A percentile compares a stretch with the other conserved stretches of the same genome.
Evolutionary conservation across 2,797 vertebrate genomes (phyloP).

Genomic region (Gorsachius magnificus): DNA sequence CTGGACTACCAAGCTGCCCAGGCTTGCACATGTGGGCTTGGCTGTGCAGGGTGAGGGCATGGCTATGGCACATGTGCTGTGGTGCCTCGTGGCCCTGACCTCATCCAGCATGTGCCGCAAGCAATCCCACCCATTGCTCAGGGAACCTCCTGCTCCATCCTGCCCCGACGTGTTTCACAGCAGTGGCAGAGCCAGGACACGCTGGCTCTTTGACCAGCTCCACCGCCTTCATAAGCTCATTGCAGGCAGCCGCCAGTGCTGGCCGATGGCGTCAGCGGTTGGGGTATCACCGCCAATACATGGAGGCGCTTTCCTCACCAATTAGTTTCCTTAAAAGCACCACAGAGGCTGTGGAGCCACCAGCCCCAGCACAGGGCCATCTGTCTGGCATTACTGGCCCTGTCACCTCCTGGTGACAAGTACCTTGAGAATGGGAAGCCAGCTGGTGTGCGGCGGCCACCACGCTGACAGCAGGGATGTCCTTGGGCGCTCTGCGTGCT

Average conservation of each 20-base stretch:
- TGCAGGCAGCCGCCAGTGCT: background rate
- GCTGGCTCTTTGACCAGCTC: background rate
- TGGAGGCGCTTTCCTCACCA: background rate
- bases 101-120: background rate
- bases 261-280: fast-evolving
- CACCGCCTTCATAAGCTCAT: fast-evolving
- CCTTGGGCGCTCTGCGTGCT: fast-evolving
- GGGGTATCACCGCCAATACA: background rate
- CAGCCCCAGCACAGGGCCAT: background rate
- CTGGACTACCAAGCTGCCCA: fast-evolving
- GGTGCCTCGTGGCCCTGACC: background rate
- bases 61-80: fast-evolving
- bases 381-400: background rate
- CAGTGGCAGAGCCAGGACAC: background rate
- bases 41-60: fast-evolving
- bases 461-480: fast-evolving
- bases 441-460: background rate
- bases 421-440: background rate
- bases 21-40: fast-evolving
- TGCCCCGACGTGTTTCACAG: background rate
- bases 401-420: background rate
- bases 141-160: background rate
- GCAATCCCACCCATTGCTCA: background rate
- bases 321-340: background rate
- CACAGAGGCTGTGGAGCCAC: fast-evolving